Evolutionary conservation across 2,888 invertebrate genomes (phyloP).

Genomic region (Myopa testacea): DNA sequence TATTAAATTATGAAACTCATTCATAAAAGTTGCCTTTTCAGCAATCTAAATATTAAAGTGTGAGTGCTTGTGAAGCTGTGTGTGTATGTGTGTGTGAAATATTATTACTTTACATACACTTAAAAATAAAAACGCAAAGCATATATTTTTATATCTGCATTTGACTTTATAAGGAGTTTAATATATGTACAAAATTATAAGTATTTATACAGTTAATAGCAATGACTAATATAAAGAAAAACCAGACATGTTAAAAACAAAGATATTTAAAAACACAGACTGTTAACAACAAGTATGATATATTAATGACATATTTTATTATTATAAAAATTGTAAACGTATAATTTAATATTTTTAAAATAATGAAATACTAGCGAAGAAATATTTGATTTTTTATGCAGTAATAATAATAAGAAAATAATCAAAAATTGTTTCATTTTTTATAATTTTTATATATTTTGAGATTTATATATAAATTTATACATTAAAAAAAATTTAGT

Average conservation of each 20-base stretch:
- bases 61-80: constrained; percentile 1
- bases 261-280: no score
- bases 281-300: no score
- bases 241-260: background rate
- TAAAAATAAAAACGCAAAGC: background rate
- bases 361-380: no score
- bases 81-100: background rate
- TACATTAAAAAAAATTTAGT: background rate
- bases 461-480: background rate
- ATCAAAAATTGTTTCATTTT: no score
- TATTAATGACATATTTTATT: no score
- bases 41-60: constrained; percentile 12
- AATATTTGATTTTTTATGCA: no score
- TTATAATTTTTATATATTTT: background rate
- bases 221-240: no score
- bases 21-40: constrained; percentile 28
- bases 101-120: background rate
- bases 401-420: no score
- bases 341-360: no score
- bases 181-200: background rate
- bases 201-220: no score
- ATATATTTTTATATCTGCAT: background rate
- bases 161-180: background rate
- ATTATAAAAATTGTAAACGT: no score
- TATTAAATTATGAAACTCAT: constrained; percentile 19